These are phyloP conservation scores for Actinia equina DNA, from an alignment of 64 coral and sea anemone genomes.

Conservation along the genomic window DNA sequence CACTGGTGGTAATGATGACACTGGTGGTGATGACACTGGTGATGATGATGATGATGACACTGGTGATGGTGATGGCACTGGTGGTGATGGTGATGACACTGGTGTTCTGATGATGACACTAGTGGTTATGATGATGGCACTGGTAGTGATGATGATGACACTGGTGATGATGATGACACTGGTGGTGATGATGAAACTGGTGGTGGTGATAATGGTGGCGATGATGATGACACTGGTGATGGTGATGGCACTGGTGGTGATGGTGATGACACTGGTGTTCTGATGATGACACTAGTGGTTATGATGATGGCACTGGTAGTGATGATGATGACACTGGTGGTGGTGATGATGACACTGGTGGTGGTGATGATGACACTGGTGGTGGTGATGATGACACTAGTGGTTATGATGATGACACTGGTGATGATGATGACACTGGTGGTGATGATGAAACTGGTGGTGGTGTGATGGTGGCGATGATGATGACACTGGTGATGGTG, in stretches of 20 bases:
- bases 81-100: not conserved
- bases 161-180: not conserved
- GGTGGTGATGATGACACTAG: not conserved
- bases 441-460: not conserved
- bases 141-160: not conserved
- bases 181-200: not conserved
- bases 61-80: not conserved
- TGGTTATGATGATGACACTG: too few species aligned
- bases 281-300: not conserved
- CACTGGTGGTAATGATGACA: too few species aligned
- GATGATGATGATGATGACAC: too few species aligned
- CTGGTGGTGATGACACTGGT: too few species aligned
- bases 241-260: not conserved
- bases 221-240: not conserved
- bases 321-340: not conserved
- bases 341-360: not conserved
- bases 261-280: too few species aligned
- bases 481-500: too few species aligned
- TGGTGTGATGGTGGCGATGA: not conserved
- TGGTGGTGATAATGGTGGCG: not conserved
- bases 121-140: not conserved
- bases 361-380: not conserved
- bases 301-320: not conserved
- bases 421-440: not conserved
- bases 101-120: not conserved